Evolutionary conservation across 2,113 vertebrate species (phyloP).

Genomic region (Isurus oxyrinchus): DNA sequence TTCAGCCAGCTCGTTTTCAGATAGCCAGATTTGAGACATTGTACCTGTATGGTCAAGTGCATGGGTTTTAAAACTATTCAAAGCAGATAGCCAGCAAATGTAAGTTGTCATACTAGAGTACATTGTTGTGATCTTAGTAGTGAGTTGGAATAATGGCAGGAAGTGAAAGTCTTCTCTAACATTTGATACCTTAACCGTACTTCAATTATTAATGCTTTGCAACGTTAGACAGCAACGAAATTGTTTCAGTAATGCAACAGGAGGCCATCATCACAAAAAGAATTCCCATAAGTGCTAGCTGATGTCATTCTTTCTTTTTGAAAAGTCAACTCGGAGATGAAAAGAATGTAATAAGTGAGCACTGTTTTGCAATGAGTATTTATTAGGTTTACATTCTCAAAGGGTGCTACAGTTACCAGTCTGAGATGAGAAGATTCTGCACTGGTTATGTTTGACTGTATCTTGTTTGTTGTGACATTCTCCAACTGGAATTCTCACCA

Average conservation of each 20-base stretch:
- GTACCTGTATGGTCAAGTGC: background rate
- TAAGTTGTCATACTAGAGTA: background rate
- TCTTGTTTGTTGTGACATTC: background rate
- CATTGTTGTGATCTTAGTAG: background rate
- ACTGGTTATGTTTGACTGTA: background rate
- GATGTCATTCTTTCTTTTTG: constrained; percentile 1
- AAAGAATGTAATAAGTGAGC: background rate
- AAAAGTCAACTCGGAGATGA: background rate
- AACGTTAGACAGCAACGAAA: background rate
- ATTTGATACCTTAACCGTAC: background rate
- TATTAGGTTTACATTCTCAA: background rate
- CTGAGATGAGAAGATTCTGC: background rate
- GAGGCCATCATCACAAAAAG: background rate
- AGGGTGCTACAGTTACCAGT: background rate
- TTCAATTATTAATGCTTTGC: constrained; percentile 24
- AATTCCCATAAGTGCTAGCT: background rate
- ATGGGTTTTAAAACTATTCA: background rate
- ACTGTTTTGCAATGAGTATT: background rate
- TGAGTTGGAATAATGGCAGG: background rate
- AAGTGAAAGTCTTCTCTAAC: background rate
- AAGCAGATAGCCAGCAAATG: background rate
- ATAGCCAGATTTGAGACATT: too few species aligned
- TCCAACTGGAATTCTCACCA: background rate
- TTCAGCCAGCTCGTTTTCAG: too few species aligned
- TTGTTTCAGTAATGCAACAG: background rate